Evolutionary conservation across 2,797 vertebrate species (phyloP).

Genomic region (Tolypeutes matacus): DNA sequence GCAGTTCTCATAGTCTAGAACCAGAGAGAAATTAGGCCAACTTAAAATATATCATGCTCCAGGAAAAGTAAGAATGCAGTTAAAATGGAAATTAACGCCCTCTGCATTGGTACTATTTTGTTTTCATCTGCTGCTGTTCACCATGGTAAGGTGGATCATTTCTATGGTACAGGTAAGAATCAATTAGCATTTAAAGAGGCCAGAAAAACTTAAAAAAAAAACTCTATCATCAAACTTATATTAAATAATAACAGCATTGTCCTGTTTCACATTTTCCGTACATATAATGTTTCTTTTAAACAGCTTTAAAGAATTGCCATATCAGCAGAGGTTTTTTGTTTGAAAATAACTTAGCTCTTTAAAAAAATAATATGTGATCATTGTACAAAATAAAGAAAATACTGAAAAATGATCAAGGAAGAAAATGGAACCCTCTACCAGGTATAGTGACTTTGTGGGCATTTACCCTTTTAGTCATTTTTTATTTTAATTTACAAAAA

Average conservation of each 20-base stretch:
- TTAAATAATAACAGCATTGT: conserved; percentile 53
- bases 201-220: neutral
- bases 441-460: neutral
- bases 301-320: neutral
- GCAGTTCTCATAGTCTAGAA: conserved; percentile 1
- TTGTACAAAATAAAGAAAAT: conserved; percentile 28
- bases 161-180: neutral
- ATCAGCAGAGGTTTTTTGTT: conserved; percentile 46
- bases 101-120: neutral
- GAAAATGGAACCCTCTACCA: neutral
- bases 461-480: neutral
- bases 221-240: neutral
- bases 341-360: neutral
- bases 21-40: conserved; percentile 62
- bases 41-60: conserved; percentile 60
- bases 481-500: conserved; percentile 44
- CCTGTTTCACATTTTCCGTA: neutral
- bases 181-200: neutral
- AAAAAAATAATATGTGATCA: neutral
- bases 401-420: conserved; percentile 21
- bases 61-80: conserved; percentile 59
- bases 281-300: conserved; percentile 29
- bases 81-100: conserved; percentile 57
- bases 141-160: neutral
- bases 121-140: neutral